Conservation (phyloP, 2,888 invertebrate genomes). For the Sepiola atlantica region DNA sequence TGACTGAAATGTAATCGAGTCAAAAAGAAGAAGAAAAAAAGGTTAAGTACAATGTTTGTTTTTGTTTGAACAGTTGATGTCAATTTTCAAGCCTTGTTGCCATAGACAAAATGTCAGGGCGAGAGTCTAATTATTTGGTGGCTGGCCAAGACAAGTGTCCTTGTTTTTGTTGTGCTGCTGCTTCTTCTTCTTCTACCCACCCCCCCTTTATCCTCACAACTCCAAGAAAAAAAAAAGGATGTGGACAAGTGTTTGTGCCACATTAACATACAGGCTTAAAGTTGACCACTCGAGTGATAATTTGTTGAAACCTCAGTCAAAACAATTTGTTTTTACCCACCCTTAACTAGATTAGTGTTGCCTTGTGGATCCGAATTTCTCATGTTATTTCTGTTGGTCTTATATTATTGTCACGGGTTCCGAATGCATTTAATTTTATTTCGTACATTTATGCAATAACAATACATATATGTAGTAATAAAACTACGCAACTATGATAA, state of each 20-base stretch:
- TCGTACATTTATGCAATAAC: too few species aligned
- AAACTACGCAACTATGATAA: too few species aligned
- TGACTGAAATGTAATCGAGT: neutral
- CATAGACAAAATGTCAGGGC: constrained; percentile 2
- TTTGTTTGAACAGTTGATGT: constrained; percentile 32
- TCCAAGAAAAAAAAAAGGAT: neutral
- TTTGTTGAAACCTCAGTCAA: neutral
- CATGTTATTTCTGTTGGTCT: neutral
- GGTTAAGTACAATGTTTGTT: neutral
- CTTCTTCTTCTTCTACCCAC: too few species aligned
- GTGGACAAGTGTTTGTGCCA: constrained; percentile 10
- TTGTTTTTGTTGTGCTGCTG: neutral
- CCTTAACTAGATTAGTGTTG: neutral
- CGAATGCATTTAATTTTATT: too few species aligned
- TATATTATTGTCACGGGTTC: neutral
- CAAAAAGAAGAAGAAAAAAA: neutral
- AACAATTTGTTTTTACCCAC: neutral
- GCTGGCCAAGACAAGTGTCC: constrained; percentile 32
- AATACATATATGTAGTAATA: too few species aligned
- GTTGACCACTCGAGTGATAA: neutral
- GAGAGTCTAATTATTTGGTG: neutral
- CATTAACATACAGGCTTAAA: neutral
- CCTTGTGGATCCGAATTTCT: neutral
- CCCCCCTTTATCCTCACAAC: neutral
- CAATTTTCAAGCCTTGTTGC: constrained; percentile 20